These are phyloP conservation scores for Danaus plexippus DNA, from an alignment of 1,140 invertebrate genomes.

Conservation along the genomic window DNA sequence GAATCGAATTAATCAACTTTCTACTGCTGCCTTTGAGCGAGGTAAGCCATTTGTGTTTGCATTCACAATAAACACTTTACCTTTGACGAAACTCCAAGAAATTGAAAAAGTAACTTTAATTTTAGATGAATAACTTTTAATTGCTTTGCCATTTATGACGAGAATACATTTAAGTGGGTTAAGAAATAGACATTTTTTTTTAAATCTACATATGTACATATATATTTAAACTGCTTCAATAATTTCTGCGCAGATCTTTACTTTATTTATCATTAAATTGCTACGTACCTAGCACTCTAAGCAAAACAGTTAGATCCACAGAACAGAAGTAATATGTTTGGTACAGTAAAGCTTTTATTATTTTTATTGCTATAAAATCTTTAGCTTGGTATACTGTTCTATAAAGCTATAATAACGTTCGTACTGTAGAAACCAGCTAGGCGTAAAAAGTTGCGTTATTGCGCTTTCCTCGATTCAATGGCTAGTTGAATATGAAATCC, in stretches of 20 bases:
- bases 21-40: conserved; percentile 48
- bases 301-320: conserved; percentile 19
- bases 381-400: conserved; percentile 12
- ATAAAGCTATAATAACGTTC: not conserved
- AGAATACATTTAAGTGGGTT: too few species aligned
- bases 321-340: conserved; percentile 40
- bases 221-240: conserved; percentile 10
- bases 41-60: conserved; percentile 39
- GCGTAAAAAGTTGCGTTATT: conserved; percentile 32
- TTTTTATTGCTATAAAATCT: conserved; percentile 33
- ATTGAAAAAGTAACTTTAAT: conserved; percentile 18
- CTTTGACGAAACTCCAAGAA: conserved; percentile 17
- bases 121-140: too few species aligned
- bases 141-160: too few species aligned
- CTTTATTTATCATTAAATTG: conserved; percentile 47
- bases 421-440: conserved; percentile 1
- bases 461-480: conserved; percentile 46
- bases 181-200: too few species aligned
- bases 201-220: too few species aligned
- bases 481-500: conserved; percentile 55
- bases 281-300: conserved; percentile 16
- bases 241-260: conserved; percentile 29
- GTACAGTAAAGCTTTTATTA: conserved; percentile 29
- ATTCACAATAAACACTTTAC: conserved; percentile 34
- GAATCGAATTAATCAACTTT: conserved; percentile 48